Evolutionary conservation across 2,888 invertebrate genomes (phyloP), one percentile per base, ranked within the genome.

Genomic region (Lasioglossum marginatum): DNA sequence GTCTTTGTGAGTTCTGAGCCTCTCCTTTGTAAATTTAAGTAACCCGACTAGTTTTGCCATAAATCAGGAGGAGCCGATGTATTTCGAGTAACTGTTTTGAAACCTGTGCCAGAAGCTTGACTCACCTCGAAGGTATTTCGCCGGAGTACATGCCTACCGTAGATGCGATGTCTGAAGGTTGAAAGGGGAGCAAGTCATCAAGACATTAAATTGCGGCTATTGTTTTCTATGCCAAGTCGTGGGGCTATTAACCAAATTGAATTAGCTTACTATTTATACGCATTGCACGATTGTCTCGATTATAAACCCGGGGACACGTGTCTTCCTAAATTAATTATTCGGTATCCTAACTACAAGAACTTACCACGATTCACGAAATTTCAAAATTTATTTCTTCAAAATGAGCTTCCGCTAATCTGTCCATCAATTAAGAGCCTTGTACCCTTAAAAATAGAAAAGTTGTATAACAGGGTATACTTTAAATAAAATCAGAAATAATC

Each of bases 41-140:
- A 85, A 73, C 71, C 71, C 75, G 78, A 76, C 83, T 83, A 45
- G 72, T 85, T 85, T 72, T 83, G n/a, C 57, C 45, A 76, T 83
- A 83, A 83, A 83, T 85, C 76, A 85, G 72, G 79, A 45, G 57
- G 74, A 72, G 72, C 85, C 72, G 84, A 85, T 85, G 85, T 85
- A 83, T 85, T 85, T 79, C 71, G 78, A 79, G 84, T 77, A 23
- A 52, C 71, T 75, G 78, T 76, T 79, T 63, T 48, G 71, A 52
- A 31, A 52, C 45, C 63, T 40, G 43, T 85, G 85, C 85, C 85
- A 85, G 84, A 60, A 83, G 27, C 76, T 79, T 76, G 84, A 79
- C 76, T 85, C 84, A 79, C 31, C 72, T 12, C 72, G 75, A 66
- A 76, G 79, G 71, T 85, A 83, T 85, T 79, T 31, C 40, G 37